Conservation (phyloP, 1,140 invertebrate genomes). For the Eriocheir sinensis region DNA sequence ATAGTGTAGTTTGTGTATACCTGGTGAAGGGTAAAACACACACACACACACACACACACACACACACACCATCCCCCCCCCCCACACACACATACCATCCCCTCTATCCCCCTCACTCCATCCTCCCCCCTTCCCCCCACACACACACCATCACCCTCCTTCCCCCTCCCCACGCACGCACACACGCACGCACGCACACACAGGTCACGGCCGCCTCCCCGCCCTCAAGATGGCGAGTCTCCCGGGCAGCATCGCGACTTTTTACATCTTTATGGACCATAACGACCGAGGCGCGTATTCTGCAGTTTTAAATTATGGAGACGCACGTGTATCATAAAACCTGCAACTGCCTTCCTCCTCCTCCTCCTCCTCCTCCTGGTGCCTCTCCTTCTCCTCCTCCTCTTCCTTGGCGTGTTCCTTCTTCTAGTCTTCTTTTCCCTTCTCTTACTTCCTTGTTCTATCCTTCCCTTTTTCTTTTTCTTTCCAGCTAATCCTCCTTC, state of each 20-base stretch:
- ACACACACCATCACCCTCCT: too few relatives aligned
- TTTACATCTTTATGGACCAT: conserved; percentile 75
- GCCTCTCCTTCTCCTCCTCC: background rate
- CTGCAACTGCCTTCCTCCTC: conserved; percentile 53
- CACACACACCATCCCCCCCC: background rate
- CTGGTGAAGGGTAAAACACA: too few relatives aligned
- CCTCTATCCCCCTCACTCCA: too few relatives aligned
- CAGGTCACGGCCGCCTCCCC: conserved; percentile 31
- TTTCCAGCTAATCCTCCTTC: background rate
- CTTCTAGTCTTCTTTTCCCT: background rate
- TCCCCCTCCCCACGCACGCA: background rate
- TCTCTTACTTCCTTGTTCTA: background rate
- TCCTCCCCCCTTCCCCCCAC: too few relatives aligned
- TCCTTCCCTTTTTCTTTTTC: background rate
- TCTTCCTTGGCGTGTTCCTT: background rate
- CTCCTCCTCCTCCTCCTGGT: background rate
- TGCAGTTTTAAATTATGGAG: conserved; percentile 77
- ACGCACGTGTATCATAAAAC: conserved; percentile 76
- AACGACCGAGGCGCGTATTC: conserved; percentile 72
- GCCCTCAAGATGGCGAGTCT: conserved; percentile 68
- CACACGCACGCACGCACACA: background rate
- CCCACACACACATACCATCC: background rate
- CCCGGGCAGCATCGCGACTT: conserved; percentile 70
- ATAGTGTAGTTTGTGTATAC: too few relatives aligned
- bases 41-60: background rate